Base-by-base conservation (phyloP, 2,113 vertebrate species). In the Bagarius yarrelli region DNA sequence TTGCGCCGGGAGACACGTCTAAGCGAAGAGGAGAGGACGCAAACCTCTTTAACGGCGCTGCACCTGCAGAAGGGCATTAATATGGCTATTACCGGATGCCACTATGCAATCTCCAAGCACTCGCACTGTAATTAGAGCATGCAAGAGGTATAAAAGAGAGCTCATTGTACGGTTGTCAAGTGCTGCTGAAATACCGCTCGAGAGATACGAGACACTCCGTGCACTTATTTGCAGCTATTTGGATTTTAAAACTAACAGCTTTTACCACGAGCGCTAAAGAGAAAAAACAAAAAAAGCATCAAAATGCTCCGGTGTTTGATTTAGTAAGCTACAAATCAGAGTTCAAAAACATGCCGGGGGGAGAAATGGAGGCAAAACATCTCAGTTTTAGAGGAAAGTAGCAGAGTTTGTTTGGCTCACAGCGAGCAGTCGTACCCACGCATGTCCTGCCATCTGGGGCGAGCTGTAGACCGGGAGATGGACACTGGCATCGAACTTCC, bases 401-500 rank as follows among this genome's bases (percentile, higher is more conserved):
- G 44, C 19, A 16, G 63, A 81, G 74, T 84, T 81, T 71, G 19
- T 77, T 76, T 83, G 82, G 36, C 72, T 71, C 25, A 40, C 76
- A 57, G 60, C 12, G 19, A 71, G 52, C 52, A 73, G 74, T 94
- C 96, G 27, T 92, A 99, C 97, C 97, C 82, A 97, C 83, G 57
- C 98, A 99, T 79, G 96, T 99, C 91, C 97, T 94, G 79, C 95
- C 92, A 32, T 99, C 97, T 0, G 95, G 91, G 79, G 95, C 96
- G 27, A 99, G 94, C 91, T 96, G 96, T 64, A 99, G 91, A 15
- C 98, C 97, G 0, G 97, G 95, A 1, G 97, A 96, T 8, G 97
- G 98, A 83, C 97, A 99, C 82, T 95, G 96, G 87, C 98, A 99
- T 60, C 91, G 94, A 15, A 97, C 91, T 40, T 98, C 95, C 55